These are phyloP conservation scores for Apotomis betuletana DNA, from an alignment of 2,888 invertebrate genomes.

Conservation along the genomic window DNA sequence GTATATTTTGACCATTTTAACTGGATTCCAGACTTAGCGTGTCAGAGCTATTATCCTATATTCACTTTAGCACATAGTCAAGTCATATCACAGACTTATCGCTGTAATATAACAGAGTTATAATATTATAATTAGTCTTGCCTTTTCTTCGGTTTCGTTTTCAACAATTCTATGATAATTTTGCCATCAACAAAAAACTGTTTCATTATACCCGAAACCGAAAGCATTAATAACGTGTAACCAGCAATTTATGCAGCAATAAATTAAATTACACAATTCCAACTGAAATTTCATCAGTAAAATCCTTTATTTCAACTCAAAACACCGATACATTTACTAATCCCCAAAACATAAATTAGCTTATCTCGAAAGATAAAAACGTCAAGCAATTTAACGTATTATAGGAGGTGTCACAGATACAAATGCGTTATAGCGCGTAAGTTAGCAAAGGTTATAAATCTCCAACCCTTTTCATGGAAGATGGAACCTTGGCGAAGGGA, in stretches of 20 bases:
- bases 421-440: slow-evolving; percentile 48
- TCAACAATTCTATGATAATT: no score
- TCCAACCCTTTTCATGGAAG: slow-evolving; percentile 55
- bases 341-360: slow-evolving; percentile 49
- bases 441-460: slow-evolving; percentile 57
- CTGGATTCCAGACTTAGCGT: no score
- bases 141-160: no score
- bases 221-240: background rate
- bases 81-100: no score
- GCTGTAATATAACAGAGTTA: no score
- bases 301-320: slow-evolving; percentile 10
- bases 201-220: background rate
- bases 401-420: slow-evolving; percentile 55
- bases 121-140: no score
- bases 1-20: no score
- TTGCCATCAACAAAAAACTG: background rate
- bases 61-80: no score
- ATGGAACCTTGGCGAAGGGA: slow-evolving; percentile 47
- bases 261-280: slow-evolving; percentile 13
- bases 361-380: slow-evolving; percentile 49
- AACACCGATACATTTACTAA: slow-evolving; percentile 43
- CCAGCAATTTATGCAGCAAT: slow-evolving; percentile 14
- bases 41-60: no score
- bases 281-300: slow-evolving; percentile 8
- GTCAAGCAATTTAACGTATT: slow-evolving; percentile 51